These are phyloP conservation scores for Melanotaenia parkinsoni DNA, from an alignment of 2,797 vertebrate species.

Conservation along the genomic window DNA sequence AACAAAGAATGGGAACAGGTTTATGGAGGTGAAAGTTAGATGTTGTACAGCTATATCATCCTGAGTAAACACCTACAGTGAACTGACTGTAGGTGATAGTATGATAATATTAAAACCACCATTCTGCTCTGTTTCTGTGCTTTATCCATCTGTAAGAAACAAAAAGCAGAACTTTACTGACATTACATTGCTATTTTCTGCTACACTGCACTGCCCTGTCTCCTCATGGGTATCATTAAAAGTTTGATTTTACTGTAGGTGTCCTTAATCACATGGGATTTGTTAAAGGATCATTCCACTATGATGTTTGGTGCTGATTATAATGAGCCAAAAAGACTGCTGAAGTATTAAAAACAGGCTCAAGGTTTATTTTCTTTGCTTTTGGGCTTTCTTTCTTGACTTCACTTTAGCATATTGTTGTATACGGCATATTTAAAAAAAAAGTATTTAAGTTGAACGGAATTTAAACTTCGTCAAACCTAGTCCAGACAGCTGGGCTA, in stretches of 20 bases:
- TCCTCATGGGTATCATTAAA: conserved; percentile 52
- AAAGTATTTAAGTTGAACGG: conserved; percentile 29
- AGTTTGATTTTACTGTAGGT: conserved; percentile 46
- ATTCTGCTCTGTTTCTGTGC: not conserved
- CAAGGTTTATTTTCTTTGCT: conserved; percentile 3
- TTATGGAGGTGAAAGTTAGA: conserved; percentile 34
- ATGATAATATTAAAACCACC: not conserved
- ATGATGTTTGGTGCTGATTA: conserved; percentile 37
- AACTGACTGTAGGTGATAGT: no score
- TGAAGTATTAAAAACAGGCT: conserved; percentile 5
- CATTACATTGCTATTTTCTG: conserved; percentile 50
- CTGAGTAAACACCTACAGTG: conserved; percentile 7
- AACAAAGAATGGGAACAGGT: conserved; percentile 25
- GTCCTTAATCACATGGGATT: conserved; percentile 26
- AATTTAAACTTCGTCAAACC: conserved; percentile 47
- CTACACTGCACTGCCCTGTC: conserved; percentile 22
- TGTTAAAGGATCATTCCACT: not conserved
- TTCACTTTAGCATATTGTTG: not conserved
- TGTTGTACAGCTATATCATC: not conserved
- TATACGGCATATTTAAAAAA: not conserved
- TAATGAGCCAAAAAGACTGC: conserved; percentile 25
- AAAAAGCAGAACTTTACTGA: conserved; percentile 14
- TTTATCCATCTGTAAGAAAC: conserved; percentile 29
- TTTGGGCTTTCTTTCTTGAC: conserved; percentile 2
- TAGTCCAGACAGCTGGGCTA: conserved; percentile 63